These are phyloP conservation scores for Hedychridium roseum DNA, from an alignment of 2,888 invertebrate genomes.

Conservation along the genomic window DNA sequence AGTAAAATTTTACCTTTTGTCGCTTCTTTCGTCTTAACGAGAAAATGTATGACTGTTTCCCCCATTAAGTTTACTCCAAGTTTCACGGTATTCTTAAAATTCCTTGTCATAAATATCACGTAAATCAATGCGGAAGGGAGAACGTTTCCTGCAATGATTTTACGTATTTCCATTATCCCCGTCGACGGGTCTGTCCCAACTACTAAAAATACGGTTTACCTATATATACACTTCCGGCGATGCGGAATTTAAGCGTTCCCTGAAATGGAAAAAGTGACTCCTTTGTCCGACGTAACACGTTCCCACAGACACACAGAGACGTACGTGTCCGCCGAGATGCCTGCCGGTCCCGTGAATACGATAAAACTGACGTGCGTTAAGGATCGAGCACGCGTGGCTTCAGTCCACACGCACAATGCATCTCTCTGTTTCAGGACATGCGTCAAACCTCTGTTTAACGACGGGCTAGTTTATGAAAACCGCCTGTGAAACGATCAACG, in stretches of 20 bases:
- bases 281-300: constrained; percentile 11
- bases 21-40: too few relatives aligned
- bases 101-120: too few relatives aligned
- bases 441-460: constrained; percentile 24
- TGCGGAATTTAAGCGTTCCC: constrained; percentile 10
- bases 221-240: neutral
- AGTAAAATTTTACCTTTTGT: too few relatives aligned
- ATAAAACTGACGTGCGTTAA: constrained; percentile 11
- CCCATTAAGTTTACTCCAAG: too few relatives aligned
- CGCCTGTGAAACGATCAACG: constrained; percentile 24
- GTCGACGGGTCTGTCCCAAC: too few relatives aligned
- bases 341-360: too few relatives aligned
- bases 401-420: constrained; percentile 35
- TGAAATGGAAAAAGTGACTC: constrained; percentile 2
- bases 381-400: constrained; percentile 15
- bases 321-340: constrained; percentile 11
- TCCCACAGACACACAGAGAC: constrained; percentile 11
- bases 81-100: too few relatives aligned
- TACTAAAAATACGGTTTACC: too few relatives aligned
- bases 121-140: too few relatives aligned
- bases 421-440: constrained; percentile 37
- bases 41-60: too few relatives aligned
- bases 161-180: too few relatives aligned
- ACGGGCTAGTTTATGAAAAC: constrained; percentile 30
- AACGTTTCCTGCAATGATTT: too few relatives aligned